Conservation (phyloP, 2,888 invertebrate genomes). For the Cynaeus angustus region DNA sequence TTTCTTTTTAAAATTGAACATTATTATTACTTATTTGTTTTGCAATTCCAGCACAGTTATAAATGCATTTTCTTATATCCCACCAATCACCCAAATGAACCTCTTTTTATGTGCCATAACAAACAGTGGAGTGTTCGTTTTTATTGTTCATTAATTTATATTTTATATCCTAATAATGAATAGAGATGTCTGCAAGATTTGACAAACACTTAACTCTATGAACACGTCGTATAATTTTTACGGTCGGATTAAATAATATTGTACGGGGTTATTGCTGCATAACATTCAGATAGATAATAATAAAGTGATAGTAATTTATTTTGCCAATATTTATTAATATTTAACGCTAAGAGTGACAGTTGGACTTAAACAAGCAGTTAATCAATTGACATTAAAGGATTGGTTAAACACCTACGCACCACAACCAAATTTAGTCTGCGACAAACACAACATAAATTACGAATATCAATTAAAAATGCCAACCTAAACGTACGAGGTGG, state of each 20-base stretch:
- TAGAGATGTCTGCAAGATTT: conserved; percentile 51
- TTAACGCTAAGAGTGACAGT: conserved; percentile 27
- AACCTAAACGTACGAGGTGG: neutral
- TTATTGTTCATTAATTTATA: conserved; percentile 55
- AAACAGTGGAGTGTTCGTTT: conserved; percentile 39
- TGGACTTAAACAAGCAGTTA: conserved; percentile 22
- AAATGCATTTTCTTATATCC: no score
- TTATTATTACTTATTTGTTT: no score
- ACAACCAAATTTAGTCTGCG: neutral
- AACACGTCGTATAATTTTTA: conserved; percentile 56
- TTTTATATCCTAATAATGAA: conserved; percentile 54
- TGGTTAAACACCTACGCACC: neutral
- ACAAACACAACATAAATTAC: neutral
- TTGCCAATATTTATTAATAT: conserved; percentile 41
- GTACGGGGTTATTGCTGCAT: conserved; percentile 1
- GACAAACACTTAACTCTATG: conserved; percentile 54
- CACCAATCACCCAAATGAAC: no score
- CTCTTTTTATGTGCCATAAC: conserved; percentile 14
- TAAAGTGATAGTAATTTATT: conserved; percentile 39
- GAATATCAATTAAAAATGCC: neutral
- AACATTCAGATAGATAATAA: conserved; percentile 15
- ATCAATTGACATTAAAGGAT: conserved; percentile 10
- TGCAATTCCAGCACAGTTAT: no score
- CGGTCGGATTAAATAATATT: conserved; percentile 42
- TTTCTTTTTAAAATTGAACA: no score